These are phyloP conservation scores for Paralvinella palmiformis DNA, from an alignment of 1,140 invertebrate genomes.

Conservation along the genomic window DNA sequence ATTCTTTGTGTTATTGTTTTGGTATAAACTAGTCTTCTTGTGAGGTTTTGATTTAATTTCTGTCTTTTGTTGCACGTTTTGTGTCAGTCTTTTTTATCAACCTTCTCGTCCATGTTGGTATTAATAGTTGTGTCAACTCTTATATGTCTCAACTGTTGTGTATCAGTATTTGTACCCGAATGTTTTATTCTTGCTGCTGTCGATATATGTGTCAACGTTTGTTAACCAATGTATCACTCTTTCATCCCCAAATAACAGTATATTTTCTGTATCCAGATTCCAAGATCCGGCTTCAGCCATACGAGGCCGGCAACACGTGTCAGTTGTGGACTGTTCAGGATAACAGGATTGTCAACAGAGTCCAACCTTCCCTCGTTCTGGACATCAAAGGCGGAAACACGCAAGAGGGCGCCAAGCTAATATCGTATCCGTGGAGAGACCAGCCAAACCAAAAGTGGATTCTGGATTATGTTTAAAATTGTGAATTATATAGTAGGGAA, in stretches of 20 bases:
- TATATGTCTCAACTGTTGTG: neutral
- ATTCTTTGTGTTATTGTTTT: too few relatives aligned
- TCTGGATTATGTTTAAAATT: constrained; percentile 6
- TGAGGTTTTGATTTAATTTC: too few relatives aligned
- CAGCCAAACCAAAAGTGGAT: constrained; percentile 1
- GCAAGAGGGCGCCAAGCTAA: neutral
- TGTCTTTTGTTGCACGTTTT: too few relatives aligned
- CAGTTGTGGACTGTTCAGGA: constrained; percentile 12
- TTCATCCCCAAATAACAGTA: neutral
- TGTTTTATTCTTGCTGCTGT: neutral
- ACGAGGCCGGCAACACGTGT: neutral
- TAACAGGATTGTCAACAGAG: constrained; percentile 8
- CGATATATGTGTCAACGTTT: neutral
- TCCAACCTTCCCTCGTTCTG: neutral
- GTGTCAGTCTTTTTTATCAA: too few relatives aligned
- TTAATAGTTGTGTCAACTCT: neutral
- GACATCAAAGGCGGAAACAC: constrained; percentile 5
- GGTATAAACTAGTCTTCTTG: too few relatives aligned
- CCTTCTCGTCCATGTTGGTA: too few relatives aligned
- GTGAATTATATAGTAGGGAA: too few relatives aligned
- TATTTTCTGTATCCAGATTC: constrained; percentile 8
- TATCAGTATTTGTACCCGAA: neutral
- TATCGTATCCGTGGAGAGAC: neutral
- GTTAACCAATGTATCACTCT: neutral
- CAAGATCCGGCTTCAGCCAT: constrained; percentile 6